Evolutionary conservation across 2,888 invertebrate genomes (phyloP), one percentile per base, ranked within the genome.

Genomic region (Sarcophaga subvicina): DNA sequence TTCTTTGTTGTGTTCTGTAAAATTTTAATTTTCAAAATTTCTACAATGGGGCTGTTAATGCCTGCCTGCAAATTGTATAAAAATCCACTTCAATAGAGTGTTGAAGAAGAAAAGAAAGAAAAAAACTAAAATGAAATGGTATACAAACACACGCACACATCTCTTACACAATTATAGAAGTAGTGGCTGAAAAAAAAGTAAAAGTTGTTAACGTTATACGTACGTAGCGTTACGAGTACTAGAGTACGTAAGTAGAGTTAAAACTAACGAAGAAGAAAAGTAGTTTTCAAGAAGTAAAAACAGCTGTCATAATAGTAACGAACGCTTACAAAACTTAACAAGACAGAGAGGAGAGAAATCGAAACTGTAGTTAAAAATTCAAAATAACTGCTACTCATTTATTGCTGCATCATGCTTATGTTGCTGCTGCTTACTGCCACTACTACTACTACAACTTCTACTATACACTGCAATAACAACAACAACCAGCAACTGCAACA

Each of bases 261-360:
- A 69, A 45, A 62, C 60, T 62, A 69, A 62, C 77, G 77, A 69
- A 62, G 60, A 76, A 69, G 75, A 67, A 78, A 67, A 77, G 66
- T 77, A 77, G 66, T 67, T 49, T 62, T 62, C 45, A 76, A 76
- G 60, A 78, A 78, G 62, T 78, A 69, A 69, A 78, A 78, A 78
- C 77, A 78, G 77, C 77, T 78, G 77, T 78, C 77, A 78, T 78
- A 78, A 78, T 78, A 78, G 77, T 62, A 69, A 69, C 25, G 62
- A 78, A 78, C 66, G 59, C 77, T 78, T 78, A 78, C 22, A 62
- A 22, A 78, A 78, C 54, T 54, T 54, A 14, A 17, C 54, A 54
- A 54, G 5, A 54, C 12, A 54, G 2, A 54, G 4, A 14, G 4
- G 17, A 54, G 54, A 1, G 54, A 54, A 54, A 54, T 54, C 14